Evolutionary conservation across 2,113 vertebrate species (phyloP), one percentile per base, ranked within the genome.

Genomic region (Equus przewalskii): DNA sequence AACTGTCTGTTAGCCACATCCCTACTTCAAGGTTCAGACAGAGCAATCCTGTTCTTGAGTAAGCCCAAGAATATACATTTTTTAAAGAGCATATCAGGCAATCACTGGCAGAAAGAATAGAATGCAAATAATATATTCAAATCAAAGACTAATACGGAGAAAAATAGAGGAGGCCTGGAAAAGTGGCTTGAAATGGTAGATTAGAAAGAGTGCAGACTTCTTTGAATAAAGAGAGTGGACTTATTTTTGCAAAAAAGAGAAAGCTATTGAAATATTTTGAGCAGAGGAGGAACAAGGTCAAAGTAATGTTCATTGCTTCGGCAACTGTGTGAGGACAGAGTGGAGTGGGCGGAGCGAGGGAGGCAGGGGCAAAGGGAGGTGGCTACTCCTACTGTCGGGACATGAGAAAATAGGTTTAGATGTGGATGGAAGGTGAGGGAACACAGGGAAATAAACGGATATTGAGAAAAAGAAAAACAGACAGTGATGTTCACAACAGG

Each of bases 331-430:
- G 28, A 79, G 16, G 44, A 49, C 13, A 49, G 36, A 36, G 3
- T 15, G 7, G 60, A 56, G 2, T 0, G 13, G 67, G 28, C 2
- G 30, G 9, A 15, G 7, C 1, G 19, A 60, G 30, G 58, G 18
- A 83, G 18, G 30, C 5, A 9, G 36, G 4, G 10, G 13, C 12
- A 8, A 44, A 41, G 3, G 30, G 14, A 56, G 10, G 41, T 1
- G 8, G 58, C 44, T 56, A 33, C 8, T 84, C 7, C 44, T 28
- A 0, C 24, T 49, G n/a, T 54, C n/a, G 36, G 3, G 36, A 62
- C 4, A 26, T 7, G 2, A 64, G 30, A 26, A 18, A 79, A 3
- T 80, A 70, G 12, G 15, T 28, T 93, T 30, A 70, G 41, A 33
- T 18, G 36, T n/a, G 18, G 14, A 9, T 10, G 0, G 19, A 60